These are phyloP conservation scores for Chrysogorgia sp. DNA, from an alignment of 92 coral and sea anemone species.

Conservation along the genomic window DNA sequence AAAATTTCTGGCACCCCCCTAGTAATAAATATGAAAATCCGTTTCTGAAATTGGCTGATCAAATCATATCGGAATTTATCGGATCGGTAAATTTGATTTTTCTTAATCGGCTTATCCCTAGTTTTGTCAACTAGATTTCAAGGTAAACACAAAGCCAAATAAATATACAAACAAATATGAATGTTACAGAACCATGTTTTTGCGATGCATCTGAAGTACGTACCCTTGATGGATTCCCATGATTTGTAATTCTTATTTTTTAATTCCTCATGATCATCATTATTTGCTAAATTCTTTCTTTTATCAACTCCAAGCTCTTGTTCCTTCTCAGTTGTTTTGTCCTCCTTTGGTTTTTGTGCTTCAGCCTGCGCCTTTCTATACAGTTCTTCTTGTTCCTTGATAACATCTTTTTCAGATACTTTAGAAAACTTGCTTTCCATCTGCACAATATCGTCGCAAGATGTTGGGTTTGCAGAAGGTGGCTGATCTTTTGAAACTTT, in stretches of 20 bases:
- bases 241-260: slow-evolving; percentile 35
- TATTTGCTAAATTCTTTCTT: no score
- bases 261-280: slow-evolving; percentile 18
- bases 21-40: no score
- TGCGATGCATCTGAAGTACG: no score
- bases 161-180: no score
- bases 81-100: no score
- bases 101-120: no score
- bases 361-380: slow-evolving; percentile 29
- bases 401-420: neutral
- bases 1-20: no score
- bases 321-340: neutral
- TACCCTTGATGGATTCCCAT: no score
- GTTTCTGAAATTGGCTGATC: no score
- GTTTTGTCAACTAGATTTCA: no score
- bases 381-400: slow-evolving; percentile 49
- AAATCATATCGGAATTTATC: no score
- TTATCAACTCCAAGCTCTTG: neutral
- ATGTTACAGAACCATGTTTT: neutral
- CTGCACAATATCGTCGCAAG: slow-evolving; percentile 7
- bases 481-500: neutral
- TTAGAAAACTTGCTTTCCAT: slow-evolving; percentile 28
- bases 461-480: neutral
- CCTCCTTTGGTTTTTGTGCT: neutral
- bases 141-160: no score